These are phyloP conservation scores for Halcyon smyrnensis DNA, from an alignment of 2,797 vertebrate species.

Conservation along the genomic window DNA sequence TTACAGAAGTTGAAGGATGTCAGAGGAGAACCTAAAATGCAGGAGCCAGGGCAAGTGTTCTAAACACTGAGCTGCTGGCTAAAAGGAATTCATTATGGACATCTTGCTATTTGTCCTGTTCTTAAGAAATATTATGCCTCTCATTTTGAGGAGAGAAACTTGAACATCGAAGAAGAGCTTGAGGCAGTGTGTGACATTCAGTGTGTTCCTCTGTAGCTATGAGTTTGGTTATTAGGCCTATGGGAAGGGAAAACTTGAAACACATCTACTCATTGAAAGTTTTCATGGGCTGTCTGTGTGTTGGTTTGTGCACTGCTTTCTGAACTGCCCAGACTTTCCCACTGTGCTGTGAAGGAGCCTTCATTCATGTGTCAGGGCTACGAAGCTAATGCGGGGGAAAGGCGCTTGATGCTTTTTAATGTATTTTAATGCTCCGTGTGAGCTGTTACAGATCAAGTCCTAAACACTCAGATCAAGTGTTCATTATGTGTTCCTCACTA, in stretches of 20 bases:
- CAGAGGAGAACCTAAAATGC: background rate
- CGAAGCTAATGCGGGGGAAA: background rate
- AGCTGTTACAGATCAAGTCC: background rate
- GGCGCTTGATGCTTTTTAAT: background rate
- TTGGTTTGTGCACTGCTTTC: background rate
- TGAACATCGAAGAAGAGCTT: background rate
- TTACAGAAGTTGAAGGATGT: background rate
- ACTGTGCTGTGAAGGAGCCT: background rate
- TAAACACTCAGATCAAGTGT: background rate
- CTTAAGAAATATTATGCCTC: background rate
- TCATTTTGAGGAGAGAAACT: background rate
- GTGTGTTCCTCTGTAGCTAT: rapidly evolving
- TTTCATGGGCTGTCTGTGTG: background rate
- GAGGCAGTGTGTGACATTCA: rapidly evolving
- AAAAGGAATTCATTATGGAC: background rate
- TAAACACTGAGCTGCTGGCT: background rate
- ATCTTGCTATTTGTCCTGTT: background rate
- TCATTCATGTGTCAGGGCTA: background rate
- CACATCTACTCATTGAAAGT: rapidly evolving
- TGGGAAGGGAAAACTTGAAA: background rate
- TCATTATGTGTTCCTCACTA: background rate
- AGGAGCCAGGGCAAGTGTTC: background rate
- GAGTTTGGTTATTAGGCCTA: background rate
- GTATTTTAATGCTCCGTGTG: background rate
- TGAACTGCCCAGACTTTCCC: background rate